Percentiles rank a stretch among this genome's conserved stretches.
phyloP scores from a whole-genome alignment of 2,113 vertebrate genomes.

The Rhinopomastus cyanomelas region DNA sequence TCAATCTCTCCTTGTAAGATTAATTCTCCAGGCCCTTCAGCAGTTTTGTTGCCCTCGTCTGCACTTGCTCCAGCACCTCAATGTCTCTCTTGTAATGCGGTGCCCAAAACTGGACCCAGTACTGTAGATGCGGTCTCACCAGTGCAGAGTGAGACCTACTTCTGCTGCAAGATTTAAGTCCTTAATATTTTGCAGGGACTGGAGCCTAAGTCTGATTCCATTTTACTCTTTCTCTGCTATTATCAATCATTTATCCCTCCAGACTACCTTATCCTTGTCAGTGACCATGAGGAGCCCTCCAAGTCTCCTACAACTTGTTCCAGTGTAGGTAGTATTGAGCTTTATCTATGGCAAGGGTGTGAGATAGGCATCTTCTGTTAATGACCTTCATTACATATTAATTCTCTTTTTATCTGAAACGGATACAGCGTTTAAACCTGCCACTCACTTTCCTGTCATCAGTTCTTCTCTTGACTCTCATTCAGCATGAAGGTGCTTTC shows the following conservation, averaged over 20 bases:
- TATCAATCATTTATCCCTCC: neutral
- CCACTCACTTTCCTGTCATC: neutral
- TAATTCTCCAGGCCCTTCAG: no score
- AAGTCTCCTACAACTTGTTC: neutral
- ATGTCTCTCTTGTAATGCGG: no score
- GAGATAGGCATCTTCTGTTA: neutral
- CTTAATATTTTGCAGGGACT: neutral
- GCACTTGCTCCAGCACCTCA: no score
- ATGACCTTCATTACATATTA: neutral
- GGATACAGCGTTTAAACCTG: neutral
- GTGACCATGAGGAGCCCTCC: neutral
- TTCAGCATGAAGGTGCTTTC: neutral
- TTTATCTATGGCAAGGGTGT: neutral
- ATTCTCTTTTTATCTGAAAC: neutral
- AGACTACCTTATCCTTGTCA: neutral
- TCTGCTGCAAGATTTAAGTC: no score
- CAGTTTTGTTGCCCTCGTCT: no score
- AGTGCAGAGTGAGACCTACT: no score
- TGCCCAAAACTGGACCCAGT: no score
- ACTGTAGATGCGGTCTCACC: no score
- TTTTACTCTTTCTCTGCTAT: neutral
- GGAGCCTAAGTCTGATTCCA: fast-evolving
- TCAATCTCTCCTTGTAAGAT: no score
- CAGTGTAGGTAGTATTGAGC: fast-evolving
- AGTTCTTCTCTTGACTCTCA: neutral